Base-by-base conservation (phyloP, 2,888 invertebrate species). In the Caenorhabditis parvicauda region DNA sequence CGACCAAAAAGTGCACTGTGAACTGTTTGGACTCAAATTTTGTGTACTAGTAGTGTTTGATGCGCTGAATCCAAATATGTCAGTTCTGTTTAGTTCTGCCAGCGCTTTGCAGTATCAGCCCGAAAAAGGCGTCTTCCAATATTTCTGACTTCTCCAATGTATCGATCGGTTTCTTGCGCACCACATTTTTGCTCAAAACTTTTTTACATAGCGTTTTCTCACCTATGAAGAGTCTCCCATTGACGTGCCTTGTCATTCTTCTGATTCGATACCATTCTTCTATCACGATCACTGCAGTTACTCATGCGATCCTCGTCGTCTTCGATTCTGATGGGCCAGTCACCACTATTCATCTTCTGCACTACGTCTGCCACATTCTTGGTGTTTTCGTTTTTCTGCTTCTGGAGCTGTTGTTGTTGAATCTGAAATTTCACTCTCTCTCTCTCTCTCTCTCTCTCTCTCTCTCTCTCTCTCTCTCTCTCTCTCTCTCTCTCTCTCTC, bases 301-400 rank as follows among this genome's bases (percentile, higher is more conserved):
- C 19, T 35, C 37, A 17, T 35, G 1, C 22, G 17, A 19, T 38
- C 32, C 24, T 61, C 64, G 9, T 66, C 70, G 17, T 70, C 65
- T 4, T 65, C 70, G 6, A 70, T 59, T 29, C 54, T 51, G 49
- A 70, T 70, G 14, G 70, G 70, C 70, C 70, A 70, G 39, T 70
- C 70, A 2, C 70, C 70, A 45, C 55, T 64, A 51, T 70, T 70
- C 70, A 70, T 70, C 45, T 70, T 70, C 45, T 70, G 67, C 9
- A 70, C 70, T 2, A 70, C 70, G 48, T 70, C 66, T 17, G 61
- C 62, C 19, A 69, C 69, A 42, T 69, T 69, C 38, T 66, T 64
- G 24, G 58, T 55, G n/a, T 37, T 17, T 6, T 55, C 39, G 2
- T 52, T 56, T 17, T 57, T 51, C 3, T 46, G 39, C 19, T 19